Conservation (phyloP, 1,140 invertebrate genomes). For the Mercenaria mercenaria region DNA sequence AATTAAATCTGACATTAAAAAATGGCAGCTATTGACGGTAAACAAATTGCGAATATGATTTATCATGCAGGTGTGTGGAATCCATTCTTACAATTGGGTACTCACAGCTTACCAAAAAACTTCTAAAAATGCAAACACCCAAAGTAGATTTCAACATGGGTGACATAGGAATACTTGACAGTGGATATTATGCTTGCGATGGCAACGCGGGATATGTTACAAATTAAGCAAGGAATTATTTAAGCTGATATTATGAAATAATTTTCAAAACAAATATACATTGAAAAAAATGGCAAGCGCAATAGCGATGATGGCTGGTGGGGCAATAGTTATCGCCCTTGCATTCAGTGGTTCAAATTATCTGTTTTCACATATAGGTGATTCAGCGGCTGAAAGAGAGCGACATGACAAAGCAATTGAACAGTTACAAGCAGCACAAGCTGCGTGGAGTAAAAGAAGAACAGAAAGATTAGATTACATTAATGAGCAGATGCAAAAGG, state of each 20-base stretch:
- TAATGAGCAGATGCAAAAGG: conserved; percentile 46
- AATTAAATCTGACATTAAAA: not conserved
- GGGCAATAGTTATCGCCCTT: not conserved
- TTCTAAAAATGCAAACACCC: not conserved
- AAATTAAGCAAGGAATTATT: conserved; percentile 12
- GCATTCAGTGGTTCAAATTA: conserved; percentile 13
- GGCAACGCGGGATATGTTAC: conserved; percentile 9
- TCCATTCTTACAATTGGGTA: not conserved
- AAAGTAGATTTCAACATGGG: conserved; percentile 10
- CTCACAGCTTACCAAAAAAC: not conserved
- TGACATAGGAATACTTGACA: not conserved
- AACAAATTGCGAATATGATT: conserved; percentile 29
- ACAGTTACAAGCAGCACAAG: conserved; percentile 62
- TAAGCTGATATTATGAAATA: conserved; percentile 42
- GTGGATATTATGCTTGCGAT: not conserved
- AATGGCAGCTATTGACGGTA: conserved; percentile 1
- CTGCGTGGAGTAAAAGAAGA: conserved; percentile 4
- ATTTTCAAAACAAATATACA: not conserved
- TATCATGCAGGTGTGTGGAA: conserved; percentile 2
- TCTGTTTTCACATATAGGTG: conserved; percentile 23
- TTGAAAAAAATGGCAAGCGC: conserved; percentile 24
- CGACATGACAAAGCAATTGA: conserved; percentile 54
- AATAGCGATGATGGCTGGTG: conserved; percentile 19
- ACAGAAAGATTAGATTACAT: conserved; percentile 51
- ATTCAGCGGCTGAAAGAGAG: not conserved